Conservation (phyloP, 2,797 vertebrate genomes). For the Furcifer pardalis region DNA sequence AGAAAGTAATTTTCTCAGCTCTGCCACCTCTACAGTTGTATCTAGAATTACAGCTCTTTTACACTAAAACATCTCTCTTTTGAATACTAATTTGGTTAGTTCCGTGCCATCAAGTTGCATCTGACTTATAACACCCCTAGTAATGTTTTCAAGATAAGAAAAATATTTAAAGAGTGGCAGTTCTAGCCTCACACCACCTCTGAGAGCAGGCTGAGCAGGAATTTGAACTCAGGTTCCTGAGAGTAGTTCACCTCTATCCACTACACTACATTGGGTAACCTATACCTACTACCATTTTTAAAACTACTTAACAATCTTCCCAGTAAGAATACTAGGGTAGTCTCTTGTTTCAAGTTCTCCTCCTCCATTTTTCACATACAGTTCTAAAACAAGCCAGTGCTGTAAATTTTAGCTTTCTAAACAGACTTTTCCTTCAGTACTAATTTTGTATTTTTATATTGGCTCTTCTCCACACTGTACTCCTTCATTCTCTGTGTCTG, state of each 20-base stretch:
- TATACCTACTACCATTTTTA: neutral
- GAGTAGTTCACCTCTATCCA: no score
- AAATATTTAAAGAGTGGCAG: no score
- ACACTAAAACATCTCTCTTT: neutral
- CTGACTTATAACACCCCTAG: no score
- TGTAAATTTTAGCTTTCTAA: neutral
- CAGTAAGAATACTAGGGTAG: neutral
- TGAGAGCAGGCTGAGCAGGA: no score
- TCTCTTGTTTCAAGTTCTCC: neutral
- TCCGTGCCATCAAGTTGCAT: no score
- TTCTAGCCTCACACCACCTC: no score
- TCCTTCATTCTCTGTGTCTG: constrained; percentile 52
- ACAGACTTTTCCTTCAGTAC: neutral
- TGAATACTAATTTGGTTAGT: neutral
- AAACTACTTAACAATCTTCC: neutral
- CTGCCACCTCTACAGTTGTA: neutral
- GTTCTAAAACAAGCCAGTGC: neutral
- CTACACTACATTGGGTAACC: no score
- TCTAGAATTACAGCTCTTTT: neutral
- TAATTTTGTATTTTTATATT: constrained; percentile 49
- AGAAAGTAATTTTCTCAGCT: no score
- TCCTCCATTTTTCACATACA: neutral
- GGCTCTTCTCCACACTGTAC: constrained; percentile 40
- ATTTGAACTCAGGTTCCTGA: no score
- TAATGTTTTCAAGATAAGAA: no score